Evolutionary conservation across 1,140 invertebrate species (phyloP).

Genomic region (Drosophila quadrilineata): DNA sequence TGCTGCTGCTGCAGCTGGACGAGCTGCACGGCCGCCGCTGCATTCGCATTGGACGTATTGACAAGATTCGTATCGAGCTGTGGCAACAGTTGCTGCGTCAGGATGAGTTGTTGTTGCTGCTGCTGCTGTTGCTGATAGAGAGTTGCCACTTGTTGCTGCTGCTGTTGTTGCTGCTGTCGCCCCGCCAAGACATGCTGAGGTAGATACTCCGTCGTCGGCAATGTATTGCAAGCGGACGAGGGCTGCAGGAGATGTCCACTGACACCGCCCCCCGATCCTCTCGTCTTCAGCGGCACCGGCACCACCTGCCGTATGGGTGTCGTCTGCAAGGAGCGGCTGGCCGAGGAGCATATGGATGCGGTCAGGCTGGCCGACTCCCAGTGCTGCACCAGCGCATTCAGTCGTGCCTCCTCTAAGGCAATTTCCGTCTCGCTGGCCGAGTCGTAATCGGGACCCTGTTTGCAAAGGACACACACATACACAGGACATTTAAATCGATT

Average conservation of each 20-base stretch:
- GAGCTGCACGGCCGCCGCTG: conserved; percentile 67
- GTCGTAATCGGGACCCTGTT: conserved; percentile 88
- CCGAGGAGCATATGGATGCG: conserved; percentile 81
- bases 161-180: conserved; percentile 58
- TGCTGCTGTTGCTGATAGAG: conserved; percentile 24
- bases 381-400: conserved; percentile 84
- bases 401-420: conserved; percentile 83
- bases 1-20: conserved; percentile 64
- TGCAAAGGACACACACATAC: too few species aligned
- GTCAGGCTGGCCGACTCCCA: conserved; percentile 85
- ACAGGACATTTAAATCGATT: too few species aligned
- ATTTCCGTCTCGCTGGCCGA: conserved; percentile 85
- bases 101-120: conserved; percentile 50
- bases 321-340: conserved; percentile 78
- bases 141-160: conserved; percentile 47
- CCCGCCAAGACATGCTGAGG: conserved; percentile 67
- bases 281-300: conserved; percentile 60
- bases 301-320: conserved; percentile 75
- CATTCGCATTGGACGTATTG: conserved; percentile 79
- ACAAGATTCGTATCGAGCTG: conserved; percentile 70
- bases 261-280: conserved; percentile 18
- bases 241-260: conserved; percentile 51
- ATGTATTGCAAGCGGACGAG: conserved; percentile 39
- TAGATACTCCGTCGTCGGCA: conserved; percentile 69
- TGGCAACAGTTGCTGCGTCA: conserved; percentile 55